Conservation (phyloP, 1,140 invertebrate species). For the Platyscapa corneri region DNA sequence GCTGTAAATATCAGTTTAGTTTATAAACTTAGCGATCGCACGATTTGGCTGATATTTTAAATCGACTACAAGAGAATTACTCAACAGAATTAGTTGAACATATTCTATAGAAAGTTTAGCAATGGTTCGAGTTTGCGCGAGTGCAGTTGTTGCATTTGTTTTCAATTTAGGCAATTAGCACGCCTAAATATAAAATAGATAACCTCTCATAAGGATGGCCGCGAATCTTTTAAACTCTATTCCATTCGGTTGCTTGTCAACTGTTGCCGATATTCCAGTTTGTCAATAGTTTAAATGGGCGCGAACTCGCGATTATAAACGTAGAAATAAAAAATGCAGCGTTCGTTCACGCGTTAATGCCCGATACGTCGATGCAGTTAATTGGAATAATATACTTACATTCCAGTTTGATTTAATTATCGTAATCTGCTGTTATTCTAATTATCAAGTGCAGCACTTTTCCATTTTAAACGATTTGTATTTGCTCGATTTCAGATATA, state of each 20-base stretch:
- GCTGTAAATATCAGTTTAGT: too few species aligned
- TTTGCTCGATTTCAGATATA: neutral
- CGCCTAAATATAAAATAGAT: too few species aligned
- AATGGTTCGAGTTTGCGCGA: too few species aligned
- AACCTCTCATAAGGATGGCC: neutral
- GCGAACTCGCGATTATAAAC: neutral
- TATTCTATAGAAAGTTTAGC: too few species aligned
- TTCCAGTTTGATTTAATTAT: slow-evolving; percentile 7
- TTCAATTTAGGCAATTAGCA: too few species aligned
- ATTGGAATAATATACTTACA: neutral
- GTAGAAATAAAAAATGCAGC: neutral
- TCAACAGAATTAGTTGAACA: too few species aligned
- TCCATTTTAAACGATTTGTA: neutral
- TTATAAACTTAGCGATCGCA: too few species aligned
- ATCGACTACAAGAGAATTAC: too few species aligned
- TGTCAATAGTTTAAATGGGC: too few species aligned
- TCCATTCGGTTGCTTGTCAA: slow-evolving; percentile 1
- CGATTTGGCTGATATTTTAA: too few species aligned
- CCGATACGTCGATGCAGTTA: neutral
- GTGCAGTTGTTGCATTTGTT: too few species aligned
- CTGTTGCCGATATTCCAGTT: too few species aligned
- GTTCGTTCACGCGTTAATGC: neutral
- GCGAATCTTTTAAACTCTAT: neutral
- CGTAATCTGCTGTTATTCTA: neutral
- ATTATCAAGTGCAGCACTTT: neutral